Conservation (phyloP, 2,113 vertebrate species). For the Scomber japonicus region DNA sequence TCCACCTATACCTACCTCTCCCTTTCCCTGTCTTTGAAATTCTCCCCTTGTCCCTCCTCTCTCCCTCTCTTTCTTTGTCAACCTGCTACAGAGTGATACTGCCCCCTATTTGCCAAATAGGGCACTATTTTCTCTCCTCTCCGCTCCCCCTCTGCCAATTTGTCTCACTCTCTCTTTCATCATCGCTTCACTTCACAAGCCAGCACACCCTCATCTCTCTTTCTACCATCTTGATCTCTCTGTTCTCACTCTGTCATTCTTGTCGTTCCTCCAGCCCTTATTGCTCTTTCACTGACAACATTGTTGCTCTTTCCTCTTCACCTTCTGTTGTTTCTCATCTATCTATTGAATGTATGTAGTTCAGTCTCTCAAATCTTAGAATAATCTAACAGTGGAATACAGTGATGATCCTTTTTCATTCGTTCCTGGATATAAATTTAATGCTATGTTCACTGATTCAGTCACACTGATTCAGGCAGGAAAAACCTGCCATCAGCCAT, state of each 20-base stretch:
- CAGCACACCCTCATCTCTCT: constrained; percentile 32
- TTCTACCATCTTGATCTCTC: constrained; percentile 29
- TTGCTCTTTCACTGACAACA: constrained; percentile 13
- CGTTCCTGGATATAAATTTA: neutral
- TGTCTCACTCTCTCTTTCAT: constrained; percentile 52
- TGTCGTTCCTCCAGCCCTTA: constrained; percentile 12
- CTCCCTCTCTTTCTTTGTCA: neutral
- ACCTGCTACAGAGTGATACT: constrained; percentile 64
- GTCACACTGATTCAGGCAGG: too few relatives aligned
- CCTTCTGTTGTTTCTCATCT: constrained; percentile 10
- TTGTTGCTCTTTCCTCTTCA: constrained; percentile 21
- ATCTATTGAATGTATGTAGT: neutral
- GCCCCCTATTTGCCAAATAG: constrained; percentile 63
- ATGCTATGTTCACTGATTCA: neutral
- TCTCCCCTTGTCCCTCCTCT: constrained; percentile 1
- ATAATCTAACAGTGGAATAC: neutral
- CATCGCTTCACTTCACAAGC: constrained; percentile 51
- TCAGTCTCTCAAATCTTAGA: neutral
- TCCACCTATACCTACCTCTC: constrained; percentile 10
- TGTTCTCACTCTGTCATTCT: constrained; percentile 23
- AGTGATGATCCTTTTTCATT: neutral
- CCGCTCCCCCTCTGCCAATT: constrained; percentile 19
- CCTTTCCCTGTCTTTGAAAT: constrained; percentile 10
- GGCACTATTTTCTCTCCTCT: neutral
- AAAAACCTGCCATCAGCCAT: too few relatives aligned